Percentiles rank a stretch among this genome's conserved stretches.
Conservation (phyloP, 2,797 vertebrate species). For the Triplophysa bombifrons region DNA sequence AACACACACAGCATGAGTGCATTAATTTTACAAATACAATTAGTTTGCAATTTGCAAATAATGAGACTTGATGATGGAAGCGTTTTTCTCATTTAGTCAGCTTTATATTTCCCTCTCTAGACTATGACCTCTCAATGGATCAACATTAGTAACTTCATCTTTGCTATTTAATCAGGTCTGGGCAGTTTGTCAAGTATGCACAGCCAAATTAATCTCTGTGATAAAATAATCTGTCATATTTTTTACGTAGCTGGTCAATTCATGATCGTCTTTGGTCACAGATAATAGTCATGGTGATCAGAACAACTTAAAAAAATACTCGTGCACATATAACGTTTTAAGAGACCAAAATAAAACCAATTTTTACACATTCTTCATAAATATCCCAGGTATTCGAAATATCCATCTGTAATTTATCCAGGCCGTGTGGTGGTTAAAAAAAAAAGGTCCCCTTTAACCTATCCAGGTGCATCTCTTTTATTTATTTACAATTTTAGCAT, state of each 20-base stretch:
- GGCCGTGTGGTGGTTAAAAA: no score
- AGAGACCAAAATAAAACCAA: background rate
- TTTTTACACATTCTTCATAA: background rate
- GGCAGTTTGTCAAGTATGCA: constrained; percentile 50
- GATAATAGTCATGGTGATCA: background rate
- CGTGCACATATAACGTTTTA: background rate
- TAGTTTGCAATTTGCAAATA: constrained; percentile 25
- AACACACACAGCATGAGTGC: background rate
- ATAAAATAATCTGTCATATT: constrained; percentile 37
- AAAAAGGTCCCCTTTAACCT: background rate
- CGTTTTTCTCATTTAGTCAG: constrained; percentile 22
- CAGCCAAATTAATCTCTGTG: constrained; percentile 45
- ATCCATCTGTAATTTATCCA: background rate
- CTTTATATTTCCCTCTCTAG: constrained; percentile 20
- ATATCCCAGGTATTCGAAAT: background rate
- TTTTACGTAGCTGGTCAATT: constrained; percentile 21
- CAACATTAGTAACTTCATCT: constrained; percentile 22
- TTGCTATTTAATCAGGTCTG: constrained; percentile 41
- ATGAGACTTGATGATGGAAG: constrained; percentile 35
- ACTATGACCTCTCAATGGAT: constrained; percentile 20
- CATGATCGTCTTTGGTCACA: constrained; percentile 12
- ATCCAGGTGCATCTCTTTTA: background rate
- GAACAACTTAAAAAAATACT: background rate
- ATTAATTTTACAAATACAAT: constrained; percentile 35
- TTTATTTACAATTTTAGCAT: background rate